phyloP scores from a whole-genome alignment of 2,888 invertebrate genomes.

The Anaspis maculata region DNA sequence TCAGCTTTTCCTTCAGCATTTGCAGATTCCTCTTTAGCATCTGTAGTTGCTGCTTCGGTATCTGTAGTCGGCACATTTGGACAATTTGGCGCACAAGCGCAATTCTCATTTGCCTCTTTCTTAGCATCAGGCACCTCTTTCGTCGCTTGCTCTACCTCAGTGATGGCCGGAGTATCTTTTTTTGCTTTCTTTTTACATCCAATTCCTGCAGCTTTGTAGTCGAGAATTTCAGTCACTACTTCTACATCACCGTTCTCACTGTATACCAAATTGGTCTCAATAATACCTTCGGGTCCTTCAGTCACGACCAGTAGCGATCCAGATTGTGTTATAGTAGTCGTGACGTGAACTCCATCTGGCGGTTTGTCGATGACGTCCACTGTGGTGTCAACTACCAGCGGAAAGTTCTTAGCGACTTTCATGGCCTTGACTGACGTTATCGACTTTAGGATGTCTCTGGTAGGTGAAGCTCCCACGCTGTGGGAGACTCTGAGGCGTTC shows the following conservation, averaged over 20 bases:
- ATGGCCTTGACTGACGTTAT: constrained; percentile 7
- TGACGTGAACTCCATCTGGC: constrained; percentile 29
- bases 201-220: constrained; percentile 7
- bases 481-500: constrained; percentile 7
- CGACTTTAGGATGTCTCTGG: constrained; percentile 7
- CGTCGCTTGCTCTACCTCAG: no score
- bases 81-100: neutral
- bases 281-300: constrained; percentile 36
- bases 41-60: neutral
- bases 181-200: neutral
- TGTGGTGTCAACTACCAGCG: constrained; percentile 23
- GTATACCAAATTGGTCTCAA: constrained; percentile 35
- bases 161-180: constrained; percentile 7
- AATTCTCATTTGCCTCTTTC: constrained; percentile 1
- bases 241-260: constrained; percentile 36
- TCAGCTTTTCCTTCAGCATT: neutral
- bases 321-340: constrained; percentile 34
- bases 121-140: no score
- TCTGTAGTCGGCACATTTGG: neutral
- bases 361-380: constrained; percentile 25
- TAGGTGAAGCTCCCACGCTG: constrained; percentile 5
- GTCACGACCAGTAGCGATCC: constrained; percentile 37
- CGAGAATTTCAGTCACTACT: constrained; percentile 28
- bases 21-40: neutral
- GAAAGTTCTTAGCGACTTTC: constrained; percentile 15